Conservation (phyloP, 2,113 vertebrate species). For the Spea multiplicata region DNA sequence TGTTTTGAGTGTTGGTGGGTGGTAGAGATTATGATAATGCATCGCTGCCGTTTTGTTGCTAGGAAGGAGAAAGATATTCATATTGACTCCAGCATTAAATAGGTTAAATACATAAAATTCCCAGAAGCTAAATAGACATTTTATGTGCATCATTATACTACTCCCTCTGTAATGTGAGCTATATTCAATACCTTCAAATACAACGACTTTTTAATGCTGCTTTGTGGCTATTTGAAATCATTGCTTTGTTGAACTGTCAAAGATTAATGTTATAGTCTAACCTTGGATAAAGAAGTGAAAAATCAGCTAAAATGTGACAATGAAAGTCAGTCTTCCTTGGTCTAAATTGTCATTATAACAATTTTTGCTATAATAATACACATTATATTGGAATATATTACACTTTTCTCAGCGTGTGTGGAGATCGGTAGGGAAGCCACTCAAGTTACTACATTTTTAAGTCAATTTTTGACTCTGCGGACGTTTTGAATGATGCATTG, state of each 20-base stretch:
- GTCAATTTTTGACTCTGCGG: no score
- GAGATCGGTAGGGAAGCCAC: no score
- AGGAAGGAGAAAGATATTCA: neutral
- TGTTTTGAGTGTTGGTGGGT: neutral
- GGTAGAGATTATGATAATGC: neutral
- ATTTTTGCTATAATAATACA: constrained; percentile 29
- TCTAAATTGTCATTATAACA: constrained; percentile 36
- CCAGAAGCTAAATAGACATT: constrained; percentile 22
- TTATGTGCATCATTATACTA: constrained; percentile 18
- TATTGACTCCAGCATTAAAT: neutral
- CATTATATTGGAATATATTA: constrained; percentile 19
- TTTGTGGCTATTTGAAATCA: constrained; percentile 26
- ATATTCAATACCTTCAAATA: constrained; percentile 19
- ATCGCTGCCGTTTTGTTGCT: neutral
- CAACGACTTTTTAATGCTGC: constrained; percentile 31
- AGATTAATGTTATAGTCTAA: constrained; percentile 38
- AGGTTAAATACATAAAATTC: constrained; percentile 4
- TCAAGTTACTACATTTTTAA: no score
- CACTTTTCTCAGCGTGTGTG: neutral
- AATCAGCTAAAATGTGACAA: constrained; percentile 29
- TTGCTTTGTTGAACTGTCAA: constrained; percentile 41
- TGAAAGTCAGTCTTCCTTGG: constrained; percentile 20
- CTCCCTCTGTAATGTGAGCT: constrained; percentile 9
- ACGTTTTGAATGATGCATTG: constrained; percentile 24
- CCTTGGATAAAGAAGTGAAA: constrained; percentile 43